Base-by-base conservation (phyloP, 2,113 vertebrate genomes). In the Diadophis punctatus region DNA sequence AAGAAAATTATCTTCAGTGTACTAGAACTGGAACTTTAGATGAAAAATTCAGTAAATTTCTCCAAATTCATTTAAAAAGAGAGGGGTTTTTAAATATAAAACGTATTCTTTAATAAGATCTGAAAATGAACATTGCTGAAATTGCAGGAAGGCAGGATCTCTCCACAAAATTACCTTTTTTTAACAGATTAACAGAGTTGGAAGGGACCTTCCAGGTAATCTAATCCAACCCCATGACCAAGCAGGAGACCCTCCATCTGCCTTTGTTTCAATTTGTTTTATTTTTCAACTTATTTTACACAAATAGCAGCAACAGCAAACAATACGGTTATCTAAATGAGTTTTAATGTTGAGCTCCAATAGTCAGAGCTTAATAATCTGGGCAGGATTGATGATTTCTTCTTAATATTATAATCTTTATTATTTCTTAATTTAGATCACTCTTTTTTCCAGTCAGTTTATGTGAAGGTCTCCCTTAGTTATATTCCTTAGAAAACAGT, bases 31-130 rank as follows among this genome's bases (percentile, higher is more conserved):
- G 34, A 43, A 34, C 2, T 39, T 63, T 68, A 34, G 3, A 6
- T 48, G 3, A 22, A 80, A 58, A 92, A 10, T n/a, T 90, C 80
- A 20, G 1, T 0, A 0, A 30, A 10, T 0, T 0, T 23, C 0
- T 12, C 20, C 0, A 0, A 20, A n/a, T n/a, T 74, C 27, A 49
- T n/a, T 39, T 0, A 18, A 53, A 39, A 34, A 52, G 10, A 14
- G 14, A 16, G 11, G n/a, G 1, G 2, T 8, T 39, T 80, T 80
- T 80, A 2, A 80, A n/a, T 34, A 34, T 68, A 68, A 43, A 80
- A 80, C 43, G 14, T 80, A 22, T 39, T 80, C 34, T 43, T 80
- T 80, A 80, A 80, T 80, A 80, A 80, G 34, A 39, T 43, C 8
- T 80, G 34, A 43, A 80, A 80, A 80, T 80, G 74, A 80, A 80